phyloP scores from a whole-genome alignment of 2,888 invertebrate species.

The Tetanocera ferruginea region DNA sequence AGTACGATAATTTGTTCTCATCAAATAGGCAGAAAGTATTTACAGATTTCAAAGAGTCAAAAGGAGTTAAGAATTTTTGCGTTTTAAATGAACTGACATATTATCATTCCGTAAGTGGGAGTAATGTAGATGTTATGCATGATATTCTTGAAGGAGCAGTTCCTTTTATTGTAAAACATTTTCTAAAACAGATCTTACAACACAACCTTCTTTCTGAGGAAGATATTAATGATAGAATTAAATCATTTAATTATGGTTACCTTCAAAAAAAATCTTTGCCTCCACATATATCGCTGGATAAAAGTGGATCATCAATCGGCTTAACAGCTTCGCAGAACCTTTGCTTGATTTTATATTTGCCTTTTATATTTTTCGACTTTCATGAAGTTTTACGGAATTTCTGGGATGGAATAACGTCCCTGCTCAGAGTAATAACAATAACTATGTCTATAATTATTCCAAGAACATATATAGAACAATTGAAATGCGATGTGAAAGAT shows the following conservation, averaged over 20 bases:
- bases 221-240: slow-evolving; percentile 29
- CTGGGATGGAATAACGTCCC: background rate
- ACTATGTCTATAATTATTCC: background rate
- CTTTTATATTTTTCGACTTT: slow-evolving; percentile 9
- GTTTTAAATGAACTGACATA: background rate
- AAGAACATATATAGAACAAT: background rate
- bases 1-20: background rate
- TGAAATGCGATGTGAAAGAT: background rate
- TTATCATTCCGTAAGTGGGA: slow-evolving; percentile 24
- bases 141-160: slow-evolving; percentile 34
- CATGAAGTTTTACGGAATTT: background rate
- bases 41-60: slow-evolving; percentile 30
- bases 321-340: slow-evolving; percentile 30
- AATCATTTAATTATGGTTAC: slow-evolving; percentile 28
- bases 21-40: background rate
- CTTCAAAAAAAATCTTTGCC: slow-evolving; percentile 18
- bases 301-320: slow-evolving; percentile 7
- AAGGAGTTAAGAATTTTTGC: background rate
- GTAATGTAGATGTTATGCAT: slow-evolving; percentile 28
- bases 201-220: background rate
- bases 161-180: slow-evolving; percentile 9
- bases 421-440: background rate
- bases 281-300: background rate
- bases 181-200: background rate
- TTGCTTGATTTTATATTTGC: slow-evolving; percentile 23